A percentile compares a stretch with the other conserved stretches of the same genome.
Evolutionary conservation across 1,140 invertebrate genomes (phyloP).

Genomic region (Calliphora vicina): DNA sequence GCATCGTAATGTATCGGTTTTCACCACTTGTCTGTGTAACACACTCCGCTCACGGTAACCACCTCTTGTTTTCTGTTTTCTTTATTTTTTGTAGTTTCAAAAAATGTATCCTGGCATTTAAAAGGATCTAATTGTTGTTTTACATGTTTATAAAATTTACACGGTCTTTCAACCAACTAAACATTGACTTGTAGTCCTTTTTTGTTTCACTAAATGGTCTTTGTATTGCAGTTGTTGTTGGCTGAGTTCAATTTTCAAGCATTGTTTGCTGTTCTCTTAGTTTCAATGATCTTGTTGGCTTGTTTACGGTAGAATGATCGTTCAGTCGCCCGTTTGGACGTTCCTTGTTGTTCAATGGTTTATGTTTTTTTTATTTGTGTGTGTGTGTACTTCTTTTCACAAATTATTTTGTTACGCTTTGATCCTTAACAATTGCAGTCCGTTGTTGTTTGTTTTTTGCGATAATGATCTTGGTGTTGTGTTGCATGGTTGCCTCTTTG

Average conservation of each 20-base stretch:
- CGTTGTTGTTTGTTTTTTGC: not conserved
- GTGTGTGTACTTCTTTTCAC: not conserved
- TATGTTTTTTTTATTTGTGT: not conserved
- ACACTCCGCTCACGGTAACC: not conserved
- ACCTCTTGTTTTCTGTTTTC: not conserved
- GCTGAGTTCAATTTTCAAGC: not conserved
- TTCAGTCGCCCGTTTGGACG: not conserved
- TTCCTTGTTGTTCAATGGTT: not conserved
- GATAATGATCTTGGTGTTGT: constrained; percentile 23
- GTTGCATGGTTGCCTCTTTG: not conserved
- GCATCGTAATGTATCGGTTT: constrained; percentile 7
- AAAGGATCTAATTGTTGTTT: constrained; percentile 11
- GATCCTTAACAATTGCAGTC: constrained; percentile 14
- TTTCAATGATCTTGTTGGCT: constrained; percentile 3
- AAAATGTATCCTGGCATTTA: not conserved
- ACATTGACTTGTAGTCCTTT: not conserved
- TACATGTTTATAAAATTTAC: constrained; percentile 30
- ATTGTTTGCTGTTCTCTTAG: not conserved
- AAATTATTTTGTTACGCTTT: constrained; percentile 37
- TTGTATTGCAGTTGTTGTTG: not conserved
- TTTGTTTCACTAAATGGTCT: not conserved
- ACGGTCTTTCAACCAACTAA: constrained; percentile 9
- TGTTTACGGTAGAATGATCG: not conserved
- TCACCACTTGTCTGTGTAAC: not conserved
- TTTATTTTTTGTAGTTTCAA: too few species aligned